Base-by-base conservation (phyloP, 1,140 invertebrate species). In the Melanaphis sacchari region DNA sequence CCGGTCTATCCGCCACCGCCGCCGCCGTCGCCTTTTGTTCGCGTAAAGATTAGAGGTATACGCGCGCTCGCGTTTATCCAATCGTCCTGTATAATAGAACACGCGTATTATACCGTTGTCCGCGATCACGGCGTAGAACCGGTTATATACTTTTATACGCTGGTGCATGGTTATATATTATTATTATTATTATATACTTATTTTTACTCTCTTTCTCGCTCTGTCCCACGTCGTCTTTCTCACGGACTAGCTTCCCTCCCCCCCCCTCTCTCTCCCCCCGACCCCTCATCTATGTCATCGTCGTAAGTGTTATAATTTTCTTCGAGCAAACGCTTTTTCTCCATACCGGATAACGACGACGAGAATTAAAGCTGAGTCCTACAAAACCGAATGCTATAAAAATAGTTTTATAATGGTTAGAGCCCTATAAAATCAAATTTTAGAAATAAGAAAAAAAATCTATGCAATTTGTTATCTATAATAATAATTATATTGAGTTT, bases 71-170 rank as follows among this genome's bases (percentile, higher is more conserved):
- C 18, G 43, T 41, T 89, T 89, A 24, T n/a, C 87, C 43, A 89
- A 89, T 89, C 87, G 46, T 52, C 40, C 87, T 52, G 87, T 89
- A 89, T 84, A 84, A 24, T 40, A 40, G 40, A 66, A 66, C 21
- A 76, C 59, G 15, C 59, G 40, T 43, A 85, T 76, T 85, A 85
- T 89, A 89, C 87, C 87, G 87, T 89, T 89, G 87, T 52, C 87
- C 87, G 87, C 87, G 87, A 88, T 88, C 85, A 88, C 85, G 31
- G 85, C 85, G 85, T 88, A 88, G 87, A 89, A 89, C 87, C 87
- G 87, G 87, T 89, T 89, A 89, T 76, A 76, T 76, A 76, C 36
- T 76, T 89, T 89, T 89, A 43, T 87, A 41, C 38, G 24, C 82
- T 2, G 22, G 40, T 9, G 9, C 82, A 26, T 24, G 40, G 40